These are phyloP conservation scores for Parochlus steinenii DNA, from an alignment of 2,888 invertebrate genomes.

Conservation along the genomic window DNA sequence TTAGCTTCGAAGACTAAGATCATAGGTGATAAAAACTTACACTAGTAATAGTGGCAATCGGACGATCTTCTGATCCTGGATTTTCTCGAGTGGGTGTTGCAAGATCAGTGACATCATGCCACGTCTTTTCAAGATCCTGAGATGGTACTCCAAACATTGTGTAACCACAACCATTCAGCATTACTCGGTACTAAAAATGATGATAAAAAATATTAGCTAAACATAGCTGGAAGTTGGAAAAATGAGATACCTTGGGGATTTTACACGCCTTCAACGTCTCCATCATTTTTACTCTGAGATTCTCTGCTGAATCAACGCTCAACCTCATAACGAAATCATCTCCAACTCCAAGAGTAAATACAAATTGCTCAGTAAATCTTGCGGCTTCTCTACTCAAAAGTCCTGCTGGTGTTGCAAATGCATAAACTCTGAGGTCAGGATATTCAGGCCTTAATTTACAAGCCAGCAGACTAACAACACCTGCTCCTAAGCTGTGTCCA, in stretches of 20 bases:
- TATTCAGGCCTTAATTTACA: constrained; percentile 61
- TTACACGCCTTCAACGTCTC: constrained; percentile 57
- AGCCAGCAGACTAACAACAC: constrained; percentile 66
- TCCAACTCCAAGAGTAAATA: constrained; percentile 70
- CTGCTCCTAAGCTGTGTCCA: constrained; percentile 51
- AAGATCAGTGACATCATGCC: constrained; percentile 33
- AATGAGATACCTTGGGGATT: constrained; percentile 51
- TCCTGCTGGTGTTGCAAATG: constrained; percentile 76
- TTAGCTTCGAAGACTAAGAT: not conserved
- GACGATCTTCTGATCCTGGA: no score
- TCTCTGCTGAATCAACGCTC: constrained; percentile 60
- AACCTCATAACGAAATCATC: constrained; percentile 79
- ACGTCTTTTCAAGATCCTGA: constrained; percentile 53
- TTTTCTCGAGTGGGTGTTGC: not conserved
- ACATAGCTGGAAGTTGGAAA: no score
- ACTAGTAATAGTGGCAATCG: constrained; percentile 8
- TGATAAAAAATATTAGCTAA: constrained; percentile 17
- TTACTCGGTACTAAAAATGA: constrained; percentile 58
- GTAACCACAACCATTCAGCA: constrained; percentile 69
- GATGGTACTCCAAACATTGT: constrained; percentile 61
- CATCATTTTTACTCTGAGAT: constrained; percentile 54
- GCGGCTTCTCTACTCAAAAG: constrained; percentile 57
- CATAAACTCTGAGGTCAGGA: constrained; percentile 67
- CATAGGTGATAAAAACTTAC: not conserved
- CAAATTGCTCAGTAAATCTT: constrained; percentile 56